Base-by-base conservation (phyloP, 2,888 invertebrate genomes). In the Shargacucullia verbasci region DNA sequence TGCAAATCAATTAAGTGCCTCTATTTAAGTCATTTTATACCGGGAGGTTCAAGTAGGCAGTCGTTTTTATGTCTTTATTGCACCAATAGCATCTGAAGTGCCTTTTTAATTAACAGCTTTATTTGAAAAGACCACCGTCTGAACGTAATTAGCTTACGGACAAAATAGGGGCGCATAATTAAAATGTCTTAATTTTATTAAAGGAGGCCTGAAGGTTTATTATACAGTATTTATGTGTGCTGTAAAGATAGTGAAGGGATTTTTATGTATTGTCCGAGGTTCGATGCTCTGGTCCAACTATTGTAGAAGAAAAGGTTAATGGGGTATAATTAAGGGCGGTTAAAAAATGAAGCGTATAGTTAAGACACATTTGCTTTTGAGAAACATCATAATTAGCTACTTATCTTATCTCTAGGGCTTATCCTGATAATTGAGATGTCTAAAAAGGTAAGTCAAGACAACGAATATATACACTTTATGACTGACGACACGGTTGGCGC, bases 151-250 rank as follows among this genome's bases (percentile, higher is more conserved):
- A 73, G 57, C 63, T 72, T 83, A 78, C 87, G 86, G 87, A 91
- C 93, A 92, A 92, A 93, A 92, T 92, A 91, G 91, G 89, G 89
- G 85, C 83, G 83, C 79, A 81, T 89, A 89, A 91, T 93, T 90
- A 92, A 93, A 93, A 92, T 90, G 93, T 92, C 91, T 88, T 92
- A 91, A 92, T 92, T 92, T 92, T 91, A 93, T 92, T 90, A 82
- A 73, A 61, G 79, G 82, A 80, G 82, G 82, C 78, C 78, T 73
- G 63, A 70, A 67, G 64, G 75, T 85, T 91, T 92, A 92, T 91
- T 84, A 76, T 70, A 64, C 70, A 79, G 78, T 82, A 88, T 85
- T 82, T 84, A 81, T 83, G 71, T 65, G 78, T 59, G 84, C 78
- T 79, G 82, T 91, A 90, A 88, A 90, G 82, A 81, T 83, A 82